These are phyloP conservation scores for Ahaetulla prasina DNA, from an alignment of 2,113 vertebrate species.

Conservation along the genomic window DNA sequence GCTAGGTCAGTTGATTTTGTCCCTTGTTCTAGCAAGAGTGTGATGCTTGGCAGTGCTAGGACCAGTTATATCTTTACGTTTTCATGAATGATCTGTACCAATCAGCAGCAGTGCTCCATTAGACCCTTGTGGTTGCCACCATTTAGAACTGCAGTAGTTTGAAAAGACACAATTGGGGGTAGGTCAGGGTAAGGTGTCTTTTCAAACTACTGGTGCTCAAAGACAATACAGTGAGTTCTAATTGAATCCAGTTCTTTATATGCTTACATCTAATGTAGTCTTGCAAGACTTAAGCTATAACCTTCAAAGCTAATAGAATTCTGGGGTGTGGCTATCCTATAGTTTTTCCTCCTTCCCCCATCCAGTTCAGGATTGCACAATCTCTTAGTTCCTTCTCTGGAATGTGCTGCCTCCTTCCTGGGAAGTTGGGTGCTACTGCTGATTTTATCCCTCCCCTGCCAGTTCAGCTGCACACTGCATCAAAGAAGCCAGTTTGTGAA, in stretches of 20 bases:
- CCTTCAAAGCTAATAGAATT: neutral
- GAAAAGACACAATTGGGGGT: neutral
- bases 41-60: neutral
- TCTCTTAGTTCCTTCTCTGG: neutral
- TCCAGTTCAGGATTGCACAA: neutral
- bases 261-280: neutral
- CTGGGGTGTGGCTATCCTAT: neutral
- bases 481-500: neutral
- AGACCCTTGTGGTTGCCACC: neutral
- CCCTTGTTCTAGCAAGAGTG: neutral
- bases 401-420: neutral
- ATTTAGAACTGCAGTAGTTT: neutral
- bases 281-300: neutral
- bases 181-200: neutral
- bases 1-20: neutral
- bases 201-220: neutral
- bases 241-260: neutral
- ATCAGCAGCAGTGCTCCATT: neutral
- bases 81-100: neutral
- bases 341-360: neutral
- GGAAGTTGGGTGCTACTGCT: neutral
- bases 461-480: neutral
- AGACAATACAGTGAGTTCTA: neutral
- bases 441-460: neutral
- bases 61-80: neutral